Conservation (phyloP, 1,140 invertebrate genomes). For the Polypedilum vanderplanki region DNA sequence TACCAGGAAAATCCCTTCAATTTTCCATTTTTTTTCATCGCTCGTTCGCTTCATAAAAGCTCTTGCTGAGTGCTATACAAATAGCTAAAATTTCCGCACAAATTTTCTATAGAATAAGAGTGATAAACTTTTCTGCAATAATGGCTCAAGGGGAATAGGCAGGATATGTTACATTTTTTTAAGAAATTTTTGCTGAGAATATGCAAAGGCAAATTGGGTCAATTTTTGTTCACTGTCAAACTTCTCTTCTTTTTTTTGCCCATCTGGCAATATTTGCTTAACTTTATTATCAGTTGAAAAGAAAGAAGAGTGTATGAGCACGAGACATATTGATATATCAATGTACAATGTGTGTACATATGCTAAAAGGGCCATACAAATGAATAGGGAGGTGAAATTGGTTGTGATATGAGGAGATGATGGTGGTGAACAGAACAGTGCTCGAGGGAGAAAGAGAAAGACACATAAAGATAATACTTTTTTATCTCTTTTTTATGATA, state of each 20-base stretch:
- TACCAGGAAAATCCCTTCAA: constrained; percentile 11
- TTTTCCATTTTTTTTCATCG: not conserved
- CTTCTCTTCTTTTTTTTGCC: not conserved
- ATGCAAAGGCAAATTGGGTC: constrained; percentile 4
- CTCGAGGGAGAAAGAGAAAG: not conserved
- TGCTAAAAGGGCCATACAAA: not conserved
- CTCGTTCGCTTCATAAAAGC: not conserved
- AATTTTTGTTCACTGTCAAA: not conserved
- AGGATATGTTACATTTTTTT: not conserved
- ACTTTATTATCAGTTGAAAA: constrained; percentile 10
- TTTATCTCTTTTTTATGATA: constrained; percentile 23
- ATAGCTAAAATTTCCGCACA: not conserved
- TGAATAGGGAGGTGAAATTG: constrained; percentile 16
- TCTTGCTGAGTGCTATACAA: constrained; percentile 1
- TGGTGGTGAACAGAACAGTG: constrained; percentile 2
- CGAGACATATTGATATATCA: constrained; percentile 3
- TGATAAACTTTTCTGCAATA: not conserved
- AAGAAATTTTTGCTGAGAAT: not conserved
- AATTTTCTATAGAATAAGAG: not conserved
- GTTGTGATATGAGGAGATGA: constrained; percentile 4
- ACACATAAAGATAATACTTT: constrained; percentile 27
- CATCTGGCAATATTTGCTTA: constrained; percentile 17
- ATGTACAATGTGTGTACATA: not conserved
- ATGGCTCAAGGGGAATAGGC: not conserved
- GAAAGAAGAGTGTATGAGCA: not conserved